Base-by-base conservation (phyloP, 2,888 invertebrate genomes). In the Rosalia funebris region DNA sequence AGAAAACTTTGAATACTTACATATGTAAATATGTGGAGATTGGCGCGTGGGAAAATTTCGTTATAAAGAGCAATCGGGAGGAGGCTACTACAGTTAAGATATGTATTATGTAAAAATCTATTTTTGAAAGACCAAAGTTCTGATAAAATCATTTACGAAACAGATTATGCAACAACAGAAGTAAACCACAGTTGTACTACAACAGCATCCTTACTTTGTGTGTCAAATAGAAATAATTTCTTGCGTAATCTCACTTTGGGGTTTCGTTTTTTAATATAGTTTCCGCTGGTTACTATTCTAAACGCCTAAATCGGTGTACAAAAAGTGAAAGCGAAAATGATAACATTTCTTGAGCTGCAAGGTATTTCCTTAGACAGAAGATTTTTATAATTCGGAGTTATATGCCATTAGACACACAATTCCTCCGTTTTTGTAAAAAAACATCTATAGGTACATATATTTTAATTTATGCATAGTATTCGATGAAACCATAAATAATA, bases 401-500 rank as follows among this genome's bases (percentile, higher is more conserved):
- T 25, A 7, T 25, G 7, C 25, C 25, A 25, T 25, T 25, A 25
- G 3, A 3, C 25, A 25, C 25, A 7, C 4, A 25, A 25, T 25
- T 25, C 16, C 17, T 47, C 47, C 47, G 34, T 47, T 47, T 47
- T 47, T 47, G 16, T 47, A 3, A 25, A 25, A 25, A 25, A 25
- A 3, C 7, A 25, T 25, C 7, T 25, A 25, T 7, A 25, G 7
- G 4, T 5, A 25, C 7, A 25, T 5, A 32, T 47, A 47, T 47
- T 47, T 32, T 20, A 12, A 50, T 39, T 50, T 50, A 50, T 50
- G 20, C 37, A 50, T 50, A 50, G 25, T 47, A 47, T 47, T 47
- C 36, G 34, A 32, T 50, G 20, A 50, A 50, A 50, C 50, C 50
- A 39, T 50, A 37, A 50, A 39, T 47, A 47, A 47, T 47, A 36